These are phyloP conservation scores for Andrena fulva DNA, from an alignment of 2,888 invertebrate species.

Conservation along the genomic window DNA sequence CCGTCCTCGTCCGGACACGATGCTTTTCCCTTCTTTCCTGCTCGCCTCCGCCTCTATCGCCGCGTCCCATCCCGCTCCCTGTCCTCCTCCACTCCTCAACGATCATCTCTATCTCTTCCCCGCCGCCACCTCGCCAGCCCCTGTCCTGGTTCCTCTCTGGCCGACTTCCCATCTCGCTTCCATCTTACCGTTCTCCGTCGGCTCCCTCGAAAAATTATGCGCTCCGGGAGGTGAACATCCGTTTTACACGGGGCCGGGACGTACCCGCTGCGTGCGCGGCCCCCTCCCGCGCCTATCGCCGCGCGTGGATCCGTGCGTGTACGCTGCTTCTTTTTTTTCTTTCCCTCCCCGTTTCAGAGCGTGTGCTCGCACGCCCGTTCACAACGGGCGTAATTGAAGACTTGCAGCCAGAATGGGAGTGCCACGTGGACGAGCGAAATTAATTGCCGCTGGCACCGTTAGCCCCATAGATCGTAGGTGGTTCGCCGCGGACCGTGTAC, in stretches of 20 bases:
- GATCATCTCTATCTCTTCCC: slow-evolving; percentile 11
- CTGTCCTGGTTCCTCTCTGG: slow-evolving; percentile 57
- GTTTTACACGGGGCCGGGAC: slow-evolving; percentile 74
- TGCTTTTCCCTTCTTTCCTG: slow-evolving; percentile 45
- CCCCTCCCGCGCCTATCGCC: neutral
- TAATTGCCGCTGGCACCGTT: slow-evolving; percentile 76
- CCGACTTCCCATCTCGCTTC: slow-evolving; percentile 60
- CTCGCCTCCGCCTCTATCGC: slow-evolving; percentile 13
- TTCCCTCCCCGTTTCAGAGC: neutral
- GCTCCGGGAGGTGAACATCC: slow-evolving; percentile 78
- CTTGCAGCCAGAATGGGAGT: slow-evolving; percentile 77
- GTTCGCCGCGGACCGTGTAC: slow-evolving; percentile 34
- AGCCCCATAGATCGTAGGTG: slow-evolving; percentile 64
- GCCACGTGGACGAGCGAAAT: slow-evolving; percentile 78
- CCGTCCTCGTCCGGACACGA: slow-evolving; percentile 37
- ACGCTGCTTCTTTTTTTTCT: slow-evolving; percentile 9
- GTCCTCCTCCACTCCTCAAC: neutral
- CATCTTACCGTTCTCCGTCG: slow-evolving; percentile 65
- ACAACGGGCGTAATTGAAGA: slow-evolving; percentile 76
- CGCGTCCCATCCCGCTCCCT: neutral
- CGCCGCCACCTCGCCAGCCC: neutral
- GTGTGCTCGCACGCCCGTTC: slow-evolving; percentile 37
- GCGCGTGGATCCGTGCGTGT: slow-evolving; percentile 28
- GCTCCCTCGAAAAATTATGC: slow-evolving; percentile 78
- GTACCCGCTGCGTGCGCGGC: slow-evolving; percentile 25